phyloP scores from a whole-genome alignment of 2,888 invertebrate species.

The Orgyia antiqua region DNA sequence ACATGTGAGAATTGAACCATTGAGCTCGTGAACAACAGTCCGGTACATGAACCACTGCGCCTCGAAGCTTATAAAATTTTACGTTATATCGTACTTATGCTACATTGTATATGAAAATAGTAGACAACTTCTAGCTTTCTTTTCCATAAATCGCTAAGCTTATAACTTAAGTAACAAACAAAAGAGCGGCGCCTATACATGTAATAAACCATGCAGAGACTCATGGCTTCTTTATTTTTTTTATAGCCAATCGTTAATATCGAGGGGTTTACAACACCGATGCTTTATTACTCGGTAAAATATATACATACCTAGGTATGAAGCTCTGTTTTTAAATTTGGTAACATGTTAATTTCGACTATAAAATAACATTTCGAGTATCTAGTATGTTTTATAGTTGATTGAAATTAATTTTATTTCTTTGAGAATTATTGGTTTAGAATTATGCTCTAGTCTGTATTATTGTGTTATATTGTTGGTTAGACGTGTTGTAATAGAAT shows the following conservation, averaged over 20 bases:
- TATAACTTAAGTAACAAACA: conserved; percentile 12
- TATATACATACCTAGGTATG: conserved; percentile 17
- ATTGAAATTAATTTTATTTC: conserved; percentile 20
- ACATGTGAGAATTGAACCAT: no score
- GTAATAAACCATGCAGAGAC: conserved; percentile 60
- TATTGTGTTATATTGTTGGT: no score
- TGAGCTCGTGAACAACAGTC: no score
- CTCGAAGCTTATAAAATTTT: no score
- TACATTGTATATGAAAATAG: no score
- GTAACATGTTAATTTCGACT: conserved; percentile 68
- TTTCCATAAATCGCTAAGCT: no score
- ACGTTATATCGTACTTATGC: no score
- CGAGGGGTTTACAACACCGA: conserved; percentile 61
- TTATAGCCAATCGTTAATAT: conserved; percentile 70
- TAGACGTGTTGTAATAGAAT: no score
- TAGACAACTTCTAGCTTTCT: no score
- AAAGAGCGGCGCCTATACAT: conserved; percentile 55
- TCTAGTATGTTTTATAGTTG: conserved; percentile 22
- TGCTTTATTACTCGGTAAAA: conserved; percentile 60
- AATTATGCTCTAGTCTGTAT: no score
- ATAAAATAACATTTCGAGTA: conserved; percentile 50
- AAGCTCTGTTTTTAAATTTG: conserved; percentile 37
- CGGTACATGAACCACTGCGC: no score
- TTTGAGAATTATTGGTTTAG: conserved; percentile 4
- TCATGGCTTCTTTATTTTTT: conserved; percentile 62